Base-by-base conservation (phyloP, 1,140 invertebrate genomes). In the Argopecten irradians region DNA sequence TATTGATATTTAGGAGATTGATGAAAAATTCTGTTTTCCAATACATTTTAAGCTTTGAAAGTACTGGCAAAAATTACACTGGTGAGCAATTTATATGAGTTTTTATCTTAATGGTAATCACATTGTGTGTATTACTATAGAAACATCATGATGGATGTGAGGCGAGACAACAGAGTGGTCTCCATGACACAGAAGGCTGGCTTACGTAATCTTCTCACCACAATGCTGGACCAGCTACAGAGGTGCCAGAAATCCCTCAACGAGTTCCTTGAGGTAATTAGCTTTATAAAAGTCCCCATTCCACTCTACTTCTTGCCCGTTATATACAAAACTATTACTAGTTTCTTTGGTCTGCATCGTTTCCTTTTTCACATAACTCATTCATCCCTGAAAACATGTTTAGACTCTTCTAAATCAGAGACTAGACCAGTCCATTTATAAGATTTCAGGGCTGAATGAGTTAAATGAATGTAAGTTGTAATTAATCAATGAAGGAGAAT, bases 191-290 rank as follows among this genome's bases (percentile, higher is more conserved):
- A 97, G 93, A 97, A 98, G 85, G 96, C 97, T 33, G 97, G 98
- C 89, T 96, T 99, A 9, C 96, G 96, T 86, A 96, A 97, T 32
- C 97, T 97, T 87, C 96, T 99, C 2, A 97, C 97, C 71, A 97
- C 97, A 84, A 96, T 99, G 87, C 96, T 98, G 28, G 98, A 99
- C 91, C 97, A 99, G 94, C 96, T 99, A 16, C 97, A 97, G 41
- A 96, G 98, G 86, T 99, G 99, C 95, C 99, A 99, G 94, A 97
- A 98, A 93, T 98, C 98, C 91, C 96, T 99, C 34, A 98, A 99
- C 95, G 97, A 98, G 92, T 99, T 98, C 95, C 96, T 99, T 43
- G 98, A 99, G 96, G 98, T 98, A 95, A 96, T 93, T 34, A 34
- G 35, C 19, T 88, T 89, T 16, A 22, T 19, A 16, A 84, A 28